phyloP scores from a whole-genome alignment of 2,888 invertebrate species.

The Drosophila trichaetosa region DNA sequence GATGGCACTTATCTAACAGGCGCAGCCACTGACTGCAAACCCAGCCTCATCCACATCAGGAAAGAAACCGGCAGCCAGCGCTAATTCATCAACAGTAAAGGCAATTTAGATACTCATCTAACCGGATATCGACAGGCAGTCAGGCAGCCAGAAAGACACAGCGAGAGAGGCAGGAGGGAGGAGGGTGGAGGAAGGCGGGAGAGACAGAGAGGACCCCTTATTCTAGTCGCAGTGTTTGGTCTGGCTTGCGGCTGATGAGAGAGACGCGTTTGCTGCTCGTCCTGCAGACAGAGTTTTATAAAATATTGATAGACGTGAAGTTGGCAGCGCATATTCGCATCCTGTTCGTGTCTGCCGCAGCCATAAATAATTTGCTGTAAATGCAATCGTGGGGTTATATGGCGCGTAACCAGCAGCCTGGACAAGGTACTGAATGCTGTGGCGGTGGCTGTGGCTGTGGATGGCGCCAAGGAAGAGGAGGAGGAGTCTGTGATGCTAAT shows the following conservation, averaged over 20 bases:
- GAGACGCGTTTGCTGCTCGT: constrained; percentile 33
- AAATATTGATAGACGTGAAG: constrained; percentile 82
- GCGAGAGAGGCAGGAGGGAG: constrained; percentile 21
- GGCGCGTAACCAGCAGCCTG: constrained; percentile 55
- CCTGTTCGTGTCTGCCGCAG: constrained; percentile 81
- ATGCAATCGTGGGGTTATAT: constrained; percentile 77
- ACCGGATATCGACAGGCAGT: constrained; percentile 80
- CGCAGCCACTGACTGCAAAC: constrained; percentile 38
- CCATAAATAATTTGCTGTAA: constrained; percentile 82
- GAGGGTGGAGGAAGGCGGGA: constrained; percentile 38
- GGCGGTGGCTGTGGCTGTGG: not conserved
- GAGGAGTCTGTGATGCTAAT: constrained; percentile 66
- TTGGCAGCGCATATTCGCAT: constrained; percentile 78
- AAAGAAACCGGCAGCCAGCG: constrained; percentile 58
- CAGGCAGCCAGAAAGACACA: constrained; percentile 25
- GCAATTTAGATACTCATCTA: constrained; percentile 82
- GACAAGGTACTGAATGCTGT: constrained; percentile 8
- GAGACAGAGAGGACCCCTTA: constrained; percentile 31
- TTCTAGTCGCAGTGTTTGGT: constrained; percentile 25
- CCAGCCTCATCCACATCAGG: constrained; percentile 22
- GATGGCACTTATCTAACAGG: constrained; percentile 66
- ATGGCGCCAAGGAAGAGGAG: not conserved
- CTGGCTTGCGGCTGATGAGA: constrained; percentile 51
- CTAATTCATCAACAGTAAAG: constrained; percentile 80
- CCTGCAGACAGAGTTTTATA: constrained; percentile 78